Conservation (phyloP, 2,113 vertebrate genomes). For the Ariopsis seemanni region DNA sequence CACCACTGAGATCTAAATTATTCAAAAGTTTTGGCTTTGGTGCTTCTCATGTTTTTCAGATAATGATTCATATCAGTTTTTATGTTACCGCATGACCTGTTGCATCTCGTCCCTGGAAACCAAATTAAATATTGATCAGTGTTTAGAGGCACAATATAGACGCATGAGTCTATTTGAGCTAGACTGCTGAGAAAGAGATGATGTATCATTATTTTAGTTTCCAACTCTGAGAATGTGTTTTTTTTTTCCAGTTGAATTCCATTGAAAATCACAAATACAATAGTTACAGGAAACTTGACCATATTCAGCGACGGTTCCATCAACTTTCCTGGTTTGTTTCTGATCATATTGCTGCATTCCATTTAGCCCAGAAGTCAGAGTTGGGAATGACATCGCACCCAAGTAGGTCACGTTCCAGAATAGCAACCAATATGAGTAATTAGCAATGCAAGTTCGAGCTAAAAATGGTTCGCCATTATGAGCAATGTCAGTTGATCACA, state of each 20-base stretch:
- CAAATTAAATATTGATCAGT: neutral
- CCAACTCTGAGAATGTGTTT: neutral
- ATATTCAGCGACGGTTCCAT: neutral
- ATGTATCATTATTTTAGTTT: neutral
- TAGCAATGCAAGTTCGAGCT: no score
- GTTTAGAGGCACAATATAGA: neutral
- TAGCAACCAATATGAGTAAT: no score
- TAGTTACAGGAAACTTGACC: neutral
- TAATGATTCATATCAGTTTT: neutral
- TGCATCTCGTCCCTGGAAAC: neutral
- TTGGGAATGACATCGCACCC: no score
- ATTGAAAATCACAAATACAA: neutral
- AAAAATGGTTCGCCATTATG: no score
- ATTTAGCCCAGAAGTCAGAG: no score
- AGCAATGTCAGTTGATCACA: no score
- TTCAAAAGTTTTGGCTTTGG: neutral
- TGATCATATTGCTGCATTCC: no score
- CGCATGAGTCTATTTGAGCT: neutral
- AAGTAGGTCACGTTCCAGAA: no score
- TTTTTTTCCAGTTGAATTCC: neutral
- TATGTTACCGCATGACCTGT: neutral
- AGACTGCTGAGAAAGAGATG: neutral
- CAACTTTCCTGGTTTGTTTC: neutral
- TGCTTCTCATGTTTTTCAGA: neutral
- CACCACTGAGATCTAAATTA: neutral